Percentiles rank a stretch among this genome's conserved stretches.
These are phyloP conservation scores for Spongilla lacustris DNA, from an alignment of 37 sponge, comb jelly and placozoan species.

Conservation along the genomic window DNA sequence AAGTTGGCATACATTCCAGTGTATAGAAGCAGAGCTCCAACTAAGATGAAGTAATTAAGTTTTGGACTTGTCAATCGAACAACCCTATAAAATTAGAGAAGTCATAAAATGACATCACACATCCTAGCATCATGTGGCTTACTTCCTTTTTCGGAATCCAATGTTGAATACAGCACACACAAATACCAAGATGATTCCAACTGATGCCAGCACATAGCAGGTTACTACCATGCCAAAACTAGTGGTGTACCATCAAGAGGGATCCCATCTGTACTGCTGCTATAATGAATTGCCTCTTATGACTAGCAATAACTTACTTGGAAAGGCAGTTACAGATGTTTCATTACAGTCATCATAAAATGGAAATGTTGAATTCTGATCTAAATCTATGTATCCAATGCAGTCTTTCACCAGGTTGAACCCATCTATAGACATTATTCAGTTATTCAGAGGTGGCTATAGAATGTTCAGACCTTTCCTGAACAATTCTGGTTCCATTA, in stretches of 20 bases:
- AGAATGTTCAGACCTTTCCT: no score
- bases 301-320: background rate
- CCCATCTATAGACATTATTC: background rate
- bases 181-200: background rate
- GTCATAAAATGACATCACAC: no score
- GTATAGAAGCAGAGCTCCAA: slow-evolving; percentile 39
- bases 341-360: background rate
- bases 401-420: background rate
- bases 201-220: background rate
- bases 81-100: slow-evolving; percentile 15
- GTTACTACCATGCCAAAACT: background rate
- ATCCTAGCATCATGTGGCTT: no score
- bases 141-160: background rate
- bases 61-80: slow-evolving; percentile 61
- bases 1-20: slow-evolving; percentile 17
- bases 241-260: background rate
- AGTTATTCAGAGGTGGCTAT: no score
- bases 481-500: no score
- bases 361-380: background rate
- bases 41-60: slow-evolving; percentile 56
- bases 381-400: background rate
- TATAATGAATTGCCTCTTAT: background rate
- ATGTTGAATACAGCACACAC: background rate
- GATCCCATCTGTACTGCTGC: background rate
- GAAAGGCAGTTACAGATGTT: background rate